Evolutionary conservation across 1,140 invertebrate genomes (phyloP).

Genomic region (Augochlora pura): DNA sequence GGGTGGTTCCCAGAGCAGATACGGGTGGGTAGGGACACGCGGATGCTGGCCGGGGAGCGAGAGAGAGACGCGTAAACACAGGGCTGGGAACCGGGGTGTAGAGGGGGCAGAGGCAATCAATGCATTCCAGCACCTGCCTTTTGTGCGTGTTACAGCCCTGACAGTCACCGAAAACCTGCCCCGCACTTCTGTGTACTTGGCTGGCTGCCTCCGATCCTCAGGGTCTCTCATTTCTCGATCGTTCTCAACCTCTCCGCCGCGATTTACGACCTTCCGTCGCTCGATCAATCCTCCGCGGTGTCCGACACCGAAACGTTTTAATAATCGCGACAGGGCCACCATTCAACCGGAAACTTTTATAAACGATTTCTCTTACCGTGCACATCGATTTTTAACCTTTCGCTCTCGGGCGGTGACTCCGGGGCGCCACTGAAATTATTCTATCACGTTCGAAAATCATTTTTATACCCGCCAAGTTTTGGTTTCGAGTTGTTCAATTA

Average conservation of each 20-base stretch:
- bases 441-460: no score
- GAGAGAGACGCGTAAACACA: not conserved
- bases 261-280: no score
- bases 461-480: no score
- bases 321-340: no score
- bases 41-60: not conserved
- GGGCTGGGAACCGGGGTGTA: not conserved
- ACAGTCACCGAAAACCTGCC: slow-evolving; percentile 57
- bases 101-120: slow-evolving; percentile 59
- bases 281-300: no score
- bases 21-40: slow-evolving; percentile 10
- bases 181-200: slow-evolving; percentile 13
- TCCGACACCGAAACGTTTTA: no score
- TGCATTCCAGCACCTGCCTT: slow-evolving; percentile 73
- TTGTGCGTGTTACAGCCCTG: slow-evolving; percentile 54
- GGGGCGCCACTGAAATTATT: no score
- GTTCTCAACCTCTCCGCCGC: not conserved
- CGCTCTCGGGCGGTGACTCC: no score
- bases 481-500: no score
- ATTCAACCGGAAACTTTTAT: no score
- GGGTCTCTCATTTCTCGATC: slow-evolving; percentile 26
- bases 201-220: slow-evolving; percentile 6
- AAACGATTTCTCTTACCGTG: no score
- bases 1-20: slow-evolving; percentile 43
- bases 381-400: no score